These are phyloP conservation scores for Entomobrya multifasciata DNA, from an alignment of 2,888 invertebrate genomes.

Conservation along the genomic window DNA sequence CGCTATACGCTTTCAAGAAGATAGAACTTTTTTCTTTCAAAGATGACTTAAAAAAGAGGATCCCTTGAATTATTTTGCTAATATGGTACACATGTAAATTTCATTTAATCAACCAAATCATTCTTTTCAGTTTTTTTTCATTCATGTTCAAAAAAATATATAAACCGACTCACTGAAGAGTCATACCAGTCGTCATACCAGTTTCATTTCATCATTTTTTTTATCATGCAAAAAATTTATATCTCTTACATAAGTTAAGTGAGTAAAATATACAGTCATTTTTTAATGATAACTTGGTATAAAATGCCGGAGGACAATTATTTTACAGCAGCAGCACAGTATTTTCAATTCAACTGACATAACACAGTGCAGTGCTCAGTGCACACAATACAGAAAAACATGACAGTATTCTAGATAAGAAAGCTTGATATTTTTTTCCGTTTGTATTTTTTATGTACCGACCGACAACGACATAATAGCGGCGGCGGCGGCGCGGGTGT, in stretches of 20 bases:
- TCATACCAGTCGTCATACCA: constrained; percentile 46
- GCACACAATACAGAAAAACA: constrained; percentile 47
- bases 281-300: constrained; percentile 54
- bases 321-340: too few species aligned
- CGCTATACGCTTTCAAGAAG: background rate
- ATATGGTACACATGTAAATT: background rate
- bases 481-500: constrained; percentile 14
- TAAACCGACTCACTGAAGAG: too few species aligned
- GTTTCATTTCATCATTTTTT: too few species aligned
- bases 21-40: too few species aligned
- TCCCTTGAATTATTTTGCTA: too few species aligned
- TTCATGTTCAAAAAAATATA: constrained; percentile 49
- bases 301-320: constrained; percentile 51
- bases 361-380: constrained; percentile 35
- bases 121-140: constrained; percentile 14
- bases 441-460: constrained; percentile 40
- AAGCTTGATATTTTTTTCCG: constrained; percentile 39
- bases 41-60: too few species aligned
- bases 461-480: background rate
- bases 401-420: constrained; percentile 57
- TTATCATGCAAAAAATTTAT: constrained; percentile 44
- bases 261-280: constrained; percentile 44
- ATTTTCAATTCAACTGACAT: constrained; percentile 35
- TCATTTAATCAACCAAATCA: constrained; percentile 16
- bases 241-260: too few species aligned